Evolutionary conservation across 1,140 invertebrate species (phyloP), one percentile per base, ranked within the genome.

Genomic region (Lepidotrigona ventralis): DNA sequence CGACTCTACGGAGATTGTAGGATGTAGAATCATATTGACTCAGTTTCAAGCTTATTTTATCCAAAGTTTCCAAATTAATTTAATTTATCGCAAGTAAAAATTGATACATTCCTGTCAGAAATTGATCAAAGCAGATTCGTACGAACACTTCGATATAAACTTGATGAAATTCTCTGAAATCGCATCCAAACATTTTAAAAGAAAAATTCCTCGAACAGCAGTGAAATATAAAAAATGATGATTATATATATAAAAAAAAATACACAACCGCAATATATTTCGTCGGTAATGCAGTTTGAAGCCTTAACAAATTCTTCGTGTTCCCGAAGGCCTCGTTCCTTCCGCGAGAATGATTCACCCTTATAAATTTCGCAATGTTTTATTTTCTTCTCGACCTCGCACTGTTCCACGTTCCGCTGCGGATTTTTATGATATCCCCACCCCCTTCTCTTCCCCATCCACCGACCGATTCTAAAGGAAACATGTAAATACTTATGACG

Each of bases 301-400:
- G 21, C 15, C 26, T 54, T 23, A 63, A 73, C 54, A 51, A 80
- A 72, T 72, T 80, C 39, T 23, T 33, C n/a, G 26, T n/a, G 68
- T 69, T 83, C 81, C 81, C 81, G 56, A 54, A 79, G 81, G 70
- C 69, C 70, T 81, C 64, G 66, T 79, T 60, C n/a, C 33, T 58
- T 73, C 64, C 70, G 66, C 81, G 54, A 79, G 56, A 70, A 70
- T 58, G 75, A 78, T 71, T 66, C 81, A 78, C 86, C 85, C 86
- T 88, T 88, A 87, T 87, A 88, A 88, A 87, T 87, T 86, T 85
- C 86, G 81, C 77, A 86, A 84, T 73, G 78, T 78, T 84, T 87
- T 81, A 85, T 85, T 88, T 70, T 74, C 86, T 80, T 54, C 46
- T 68, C 66, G 81, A 72, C 79, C 81, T 82, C 70, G 75, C 81